phyloP scores from a whole-genome alignment of 1,140 invertebrate genomes.

The Pseudomyrmex concolor region DNA sequence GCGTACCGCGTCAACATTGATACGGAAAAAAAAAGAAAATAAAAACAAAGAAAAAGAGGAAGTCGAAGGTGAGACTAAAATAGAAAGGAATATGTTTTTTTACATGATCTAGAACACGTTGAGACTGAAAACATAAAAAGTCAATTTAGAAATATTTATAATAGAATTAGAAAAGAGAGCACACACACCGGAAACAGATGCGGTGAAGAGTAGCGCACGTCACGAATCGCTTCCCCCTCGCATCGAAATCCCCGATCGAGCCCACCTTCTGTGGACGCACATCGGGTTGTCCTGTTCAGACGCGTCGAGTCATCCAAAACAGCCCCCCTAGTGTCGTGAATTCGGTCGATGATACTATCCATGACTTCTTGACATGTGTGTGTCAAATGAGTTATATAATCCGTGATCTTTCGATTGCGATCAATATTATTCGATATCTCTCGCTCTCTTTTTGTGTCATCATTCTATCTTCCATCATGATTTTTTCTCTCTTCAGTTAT shows the following conservation, averaged over 20 bases:
- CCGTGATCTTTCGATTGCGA: slow-evolving; percentile 33
- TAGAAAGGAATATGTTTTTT: not conserved
- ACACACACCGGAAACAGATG: not conserved
- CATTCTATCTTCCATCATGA: not conserved
- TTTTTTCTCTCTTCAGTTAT: not conserved
- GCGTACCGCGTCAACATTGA: slow-evolving; percentile 15
- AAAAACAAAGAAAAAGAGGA: slow-evolving; percentile 27
- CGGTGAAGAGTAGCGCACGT: not conserved
- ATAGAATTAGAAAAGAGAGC: too few species aligned
- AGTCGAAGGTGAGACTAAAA: slow-evolving; percentile 7
- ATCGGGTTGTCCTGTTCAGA: not conserved
- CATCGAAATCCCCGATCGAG: slow-evolving; percentile 70
- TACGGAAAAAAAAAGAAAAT: slow-evolving; percentile 67
- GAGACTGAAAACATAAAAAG: not conserved
- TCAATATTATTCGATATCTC: not conserved
- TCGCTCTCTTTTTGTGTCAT: not conserved
- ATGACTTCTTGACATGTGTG: slow-evolving; percentile 23
- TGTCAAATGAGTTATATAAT: slow-evolving; percentile 37
- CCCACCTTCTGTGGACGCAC: slow-evolving; percentile 20
- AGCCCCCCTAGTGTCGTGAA: not conserved
- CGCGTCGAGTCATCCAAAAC: slow-evolving; percentile 30
- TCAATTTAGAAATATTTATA: not conserved
- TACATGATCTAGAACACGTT: not conserved
- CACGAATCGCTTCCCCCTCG: slow-evolving; percentile 51
- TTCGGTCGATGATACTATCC: slow-evolving; percentile 28